These are phyloP conservation scores for Oscheius sp. DNA, from an alignment of 1,140 invertebrate species.

Conservation along the genomic window DNA sequence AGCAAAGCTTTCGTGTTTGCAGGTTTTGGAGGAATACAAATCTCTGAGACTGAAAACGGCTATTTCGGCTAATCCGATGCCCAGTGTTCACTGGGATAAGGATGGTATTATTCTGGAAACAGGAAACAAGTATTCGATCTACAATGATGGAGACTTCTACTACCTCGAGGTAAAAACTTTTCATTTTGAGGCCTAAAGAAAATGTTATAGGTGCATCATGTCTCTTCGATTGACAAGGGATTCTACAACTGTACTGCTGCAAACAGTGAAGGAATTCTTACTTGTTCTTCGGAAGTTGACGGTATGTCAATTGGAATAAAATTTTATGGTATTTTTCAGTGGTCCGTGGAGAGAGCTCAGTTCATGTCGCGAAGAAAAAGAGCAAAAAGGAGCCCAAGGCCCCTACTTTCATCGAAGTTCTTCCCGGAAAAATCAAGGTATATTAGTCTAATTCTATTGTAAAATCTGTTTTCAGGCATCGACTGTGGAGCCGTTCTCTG, in stretches of 20 bases:
- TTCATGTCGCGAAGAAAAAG: conserved; percentile 16
- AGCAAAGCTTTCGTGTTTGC: not conserved
- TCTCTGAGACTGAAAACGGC: conserved; percentile 57
- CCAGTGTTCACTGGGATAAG: conserved; percentile 54
- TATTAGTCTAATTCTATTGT: not conserved
- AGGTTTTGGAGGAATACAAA: conserved; percentile 53
- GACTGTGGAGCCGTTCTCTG: conserved; percentile 45
- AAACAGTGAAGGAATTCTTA: conserved; percentile 53
- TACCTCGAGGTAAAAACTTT: conserved; percentile 52
- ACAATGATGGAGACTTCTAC: conserved; percentile 60
- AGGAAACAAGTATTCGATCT: conserved; percentile 60
- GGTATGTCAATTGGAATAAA: not conserved
- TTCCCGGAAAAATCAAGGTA: conserved; percentile 46
- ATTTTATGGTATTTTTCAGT: not conserved
- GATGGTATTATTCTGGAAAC: conserved; percentile 59
- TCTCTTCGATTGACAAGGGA: conserved; percentile 50
- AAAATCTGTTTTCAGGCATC: conserved; percentile 15
- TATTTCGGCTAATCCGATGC: conserved; percentile 51
- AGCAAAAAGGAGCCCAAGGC: conserved; percentile 39
- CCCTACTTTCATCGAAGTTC: conserved; percentile 55
- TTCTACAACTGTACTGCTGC: conserved; percentile 60
- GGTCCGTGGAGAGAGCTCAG: not conserved
- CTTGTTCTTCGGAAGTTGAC: conserved; percentile 53
- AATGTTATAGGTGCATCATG: conserved; percentile 50
- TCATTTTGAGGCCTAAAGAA: no score